phyloP scores from a whole-genome alignment of 1,140 invertebrate genomes.

The Branchinecta lindahli region DNA sequence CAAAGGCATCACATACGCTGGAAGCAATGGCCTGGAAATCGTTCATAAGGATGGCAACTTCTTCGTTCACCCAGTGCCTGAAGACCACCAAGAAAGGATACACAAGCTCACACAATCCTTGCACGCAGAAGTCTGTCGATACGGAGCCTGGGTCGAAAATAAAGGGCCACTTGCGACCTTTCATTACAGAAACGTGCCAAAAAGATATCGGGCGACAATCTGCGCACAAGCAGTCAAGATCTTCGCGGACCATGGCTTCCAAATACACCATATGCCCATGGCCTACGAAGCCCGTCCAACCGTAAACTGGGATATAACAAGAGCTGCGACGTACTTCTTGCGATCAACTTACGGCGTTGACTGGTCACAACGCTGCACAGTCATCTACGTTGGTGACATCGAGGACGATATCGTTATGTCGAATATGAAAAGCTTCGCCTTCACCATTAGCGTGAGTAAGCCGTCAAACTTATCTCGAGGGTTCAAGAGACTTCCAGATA shows the following conservation, averaged over 20 bases:
- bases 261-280: conserved; percentile 26
- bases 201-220: conserved; percentile 23
- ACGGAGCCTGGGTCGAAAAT: conserved; percentile 34
- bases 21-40: conserved; percentile 33
- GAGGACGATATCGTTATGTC: conserved; percentile 32
- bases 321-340: conserved; percentile 32
- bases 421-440: conserved; percentile 29
- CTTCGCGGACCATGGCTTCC: conserved; percentile 28
- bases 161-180: conserved; percentile 32
- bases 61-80: conserved; percentile 31
- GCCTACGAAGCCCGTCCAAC: conserved; percentile 32
- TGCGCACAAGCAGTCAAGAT: conserved; percentile 27
- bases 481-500: conserved; percentile 28
- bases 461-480: conserved; percentile 28
- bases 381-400: conserved; percentile 34
- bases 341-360: conserved; percentile 31
- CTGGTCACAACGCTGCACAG: conserved; percentile 30
- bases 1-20: conserved; percentile 32
- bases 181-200: conserved; percentile 30
- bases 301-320: conserved; percentile 32
- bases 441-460: conserved; percentile 31
- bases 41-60: conserved; percentile 30
- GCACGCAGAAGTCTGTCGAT: conserved; percentile 26
- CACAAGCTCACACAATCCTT: conserved; percentile 26
- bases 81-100: conserved; percentile 30